Evolutionary conservation across 37 sponge, comb jelly and placozoan genomes (phyloP), one percentile per base, ranked within the genome.

Genomic region (Aplysina aerophoba): DNA sequence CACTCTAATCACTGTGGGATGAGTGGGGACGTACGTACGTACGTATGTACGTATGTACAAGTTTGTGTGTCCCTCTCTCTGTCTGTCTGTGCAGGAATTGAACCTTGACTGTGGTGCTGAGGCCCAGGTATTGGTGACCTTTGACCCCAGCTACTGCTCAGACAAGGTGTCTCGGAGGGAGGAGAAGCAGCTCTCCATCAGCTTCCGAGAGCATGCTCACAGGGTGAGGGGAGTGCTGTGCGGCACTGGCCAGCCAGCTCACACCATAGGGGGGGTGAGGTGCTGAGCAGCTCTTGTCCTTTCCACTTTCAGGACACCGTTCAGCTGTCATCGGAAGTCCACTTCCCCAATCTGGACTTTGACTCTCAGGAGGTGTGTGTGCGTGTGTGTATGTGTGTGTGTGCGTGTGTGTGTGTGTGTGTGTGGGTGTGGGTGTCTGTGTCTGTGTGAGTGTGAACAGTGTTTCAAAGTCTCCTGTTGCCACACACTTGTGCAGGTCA

Each of bases 271-370:
- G n/a, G n/a, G 3, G 50, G 50, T 44, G 50, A 11, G 50, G 50
- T 8, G 8, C 8, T 3, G 27, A 24, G 25, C 1, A n/a, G 8
- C 61, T 0, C 17, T 30, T 55, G 21, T 55, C 35, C 38, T 27
- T 20, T 35, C 16, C 30, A 85, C 36, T 31, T 22, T 37, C 71
- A 95, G 89, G 99, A 98, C 68, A 61, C 73, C 55, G 74, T 98
- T 73, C 20, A 41, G 37, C 83, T 98, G 54, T 89, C 74, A 79
- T 84, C 91, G 27, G 90, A 92, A 41, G 95, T 98, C 14, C 84
- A 94, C 68, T 98, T 96, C 79, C 99, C 99, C 27, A 98, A 98
- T 78, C 79, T 98, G 37, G 63, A 83, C 33, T 98, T 98, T 80
- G 89, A 92, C 24, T 64, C 71, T 15, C 44, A 37, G 21, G 85